Evolutionary conservation across 1,140 invertebrate genomes (phyloP), one percentile per base, ranked within the genome.

Genomic region (Drosophila simulans): DNA sequence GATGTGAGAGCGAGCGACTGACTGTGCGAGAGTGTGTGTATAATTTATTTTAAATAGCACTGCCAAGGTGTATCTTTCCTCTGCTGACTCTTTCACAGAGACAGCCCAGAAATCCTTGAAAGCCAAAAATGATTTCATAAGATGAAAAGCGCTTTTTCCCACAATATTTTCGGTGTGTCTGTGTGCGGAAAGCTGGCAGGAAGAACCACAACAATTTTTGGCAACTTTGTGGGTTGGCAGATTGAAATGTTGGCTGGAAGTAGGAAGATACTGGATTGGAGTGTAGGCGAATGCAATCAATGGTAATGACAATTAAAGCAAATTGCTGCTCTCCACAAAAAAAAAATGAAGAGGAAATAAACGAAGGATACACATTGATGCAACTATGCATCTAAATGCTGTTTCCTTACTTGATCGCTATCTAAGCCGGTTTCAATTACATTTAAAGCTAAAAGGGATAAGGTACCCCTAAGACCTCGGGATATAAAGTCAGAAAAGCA

Each of bases 31-130:
- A 31, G 17, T 22, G 45, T 48, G 22, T 48, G 45, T 84, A 70
- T 90, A 90, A 90, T 90, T 90, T 90, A 83, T 90, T 86, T 90
- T 90, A 90, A 90, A 82, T 70, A 80, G 85, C 69, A 68, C 68
- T 80, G 79, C 34, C 51, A 80, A 62, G 49, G 54, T 66, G 66
- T 53, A 45, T 69, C 66, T 56, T 20, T 53, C 25, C 64, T 54
- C 15, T 20, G n/a, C 20, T 25, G 62, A 20, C 22, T 62, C n/a
- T 3, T 40, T 63, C 37, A 15, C 7, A 25, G 11, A 48, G 25
- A 17, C 3, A 64, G 64, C 63, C 77, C 65, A 72, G 42, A 90
- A 86, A 76, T 90, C 71, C 68, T 74, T 76, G 78, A 72, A 77
- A 86, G 53, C 68, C 71, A 73, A 58, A 80, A 80, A 89, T 74